Evolutionary conservation across 2,797 vertebrate species (phyloP).

Genomic region (Poeciliopsis infans): DNA sequence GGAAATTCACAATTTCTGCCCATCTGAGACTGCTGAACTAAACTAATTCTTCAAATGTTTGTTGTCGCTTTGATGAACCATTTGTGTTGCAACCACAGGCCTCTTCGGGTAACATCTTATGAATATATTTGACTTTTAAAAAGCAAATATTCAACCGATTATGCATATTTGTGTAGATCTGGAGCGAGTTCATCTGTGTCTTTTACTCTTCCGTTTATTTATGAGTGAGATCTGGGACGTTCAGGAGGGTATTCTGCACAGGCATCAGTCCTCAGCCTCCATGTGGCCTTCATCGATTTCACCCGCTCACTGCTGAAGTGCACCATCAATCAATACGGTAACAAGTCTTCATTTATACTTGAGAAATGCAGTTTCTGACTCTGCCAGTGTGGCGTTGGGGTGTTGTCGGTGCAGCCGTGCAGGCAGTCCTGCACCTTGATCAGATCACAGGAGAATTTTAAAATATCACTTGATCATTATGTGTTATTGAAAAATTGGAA

Average conservation of each 20-base stretch:
- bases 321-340: constrained; percentile 82
- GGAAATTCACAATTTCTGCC: constrained; percentile 32
- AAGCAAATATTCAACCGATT: not conserved
- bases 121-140: constrained; percentile 14
- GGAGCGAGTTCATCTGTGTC: constrained; percentile 36
- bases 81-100: constrained; percentile 33
- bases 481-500: too few relatives aligned
- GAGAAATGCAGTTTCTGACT: constrained; percentile 74
- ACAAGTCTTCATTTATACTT: constrained; percentile 84
- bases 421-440: constrained; percentile 29
- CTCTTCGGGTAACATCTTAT: constrained; percentile 39
- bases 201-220: constrained; percentile 72
- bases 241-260: constrained; percentile 64
- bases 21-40: not conserved
- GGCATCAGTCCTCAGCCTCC: constrained; percentile 73
- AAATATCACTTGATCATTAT: too few relatives aligned
- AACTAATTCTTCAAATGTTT: not conserved
- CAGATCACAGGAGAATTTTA: not conserved
- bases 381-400: constrained; percentile 49
- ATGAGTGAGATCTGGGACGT: constrained; percentile 69
- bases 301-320: constrained; percentile 71
- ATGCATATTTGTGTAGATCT: not conserved
- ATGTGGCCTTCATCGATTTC: constrained; percentile 78
- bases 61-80: constrained; percentile 4
- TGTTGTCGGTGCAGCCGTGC: constrained; percentile 34